Base-by-base conservation (phyloP, 2,113 vertebrate genomes). In the Oreochromis niloticus region DNA sequence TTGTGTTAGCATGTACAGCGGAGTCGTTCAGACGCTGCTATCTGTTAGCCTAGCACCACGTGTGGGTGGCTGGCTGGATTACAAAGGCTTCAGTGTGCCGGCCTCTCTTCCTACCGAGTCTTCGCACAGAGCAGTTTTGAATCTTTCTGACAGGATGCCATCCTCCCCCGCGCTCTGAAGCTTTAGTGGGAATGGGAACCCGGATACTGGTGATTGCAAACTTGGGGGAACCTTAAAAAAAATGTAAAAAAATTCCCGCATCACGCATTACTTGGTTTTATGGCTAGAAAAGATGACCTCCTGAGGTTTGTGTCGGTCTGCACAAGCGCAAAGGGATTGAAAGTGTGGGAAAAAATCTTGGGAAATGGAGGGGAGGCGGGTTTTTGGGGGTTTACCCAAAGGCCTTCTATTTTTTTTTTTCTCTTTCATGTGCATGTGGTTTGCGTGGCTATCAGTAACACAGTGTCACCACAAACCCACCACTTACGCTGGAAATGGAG, bases 81-180 rank as follows among this genome's bases (percentile, higher is more conserved):
- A 96, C 96, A 96, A 94, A 94, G 93, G 90, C 82, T 81, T 85
- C 93, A 94, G 94, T 96, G 94, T 96, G 90, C 84, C 2, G 88
- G 78, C 80, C 68, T 80, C 82, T 86, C 85, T 95, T 93, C 91
- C 88, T 81, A 89, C 90, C 89, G 91, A 92, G 91, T 88, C 86
- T 85, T 86, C 78, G 41, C 83, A 86, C 83, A 87, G 57, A 90
- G 87, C 88, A 94, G 93, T 92, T 83, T 81, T 83, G 85, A 83
- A 87, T 90, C 90, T 91, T 12, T 89, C 56, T 85, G 87, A 92
- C 90, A 90, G 90, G 86, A 85, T 84, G 52, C 50, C 90, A 61
- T 73, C 78, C 91, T 88, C 89, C 87, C 87, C 81, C 78, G 22
- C 89, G 4, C 71, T 78, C 55, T 12, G n/a, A 84, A 63, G 88